phyloP scores from a whole-genome alignment of 2,113 vertebrate species.

The Stigmatopora nigra region DNA sequence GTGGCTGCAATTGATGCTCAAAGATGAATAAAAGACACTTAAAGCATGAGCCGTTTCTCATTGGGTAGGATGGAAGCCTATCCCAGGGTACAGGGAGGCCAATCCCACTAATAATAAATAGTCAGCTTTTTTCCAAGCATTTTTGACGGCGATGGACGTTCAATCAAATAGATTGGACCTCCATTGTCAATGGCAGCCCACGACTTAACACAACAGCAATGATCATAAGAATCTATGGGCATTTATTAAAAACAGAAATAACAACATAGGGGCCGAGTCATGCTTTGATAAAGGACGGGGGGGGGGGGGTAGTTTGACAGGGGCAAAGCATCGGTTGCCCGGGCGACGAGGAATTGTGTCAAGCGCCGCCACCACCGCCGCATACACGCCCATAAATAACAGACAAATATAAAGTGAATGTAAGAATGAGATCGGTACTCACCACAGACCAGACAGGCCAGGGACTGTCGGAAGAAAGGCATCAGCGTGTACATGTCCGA shows the following conservation, averaged over 20 bases:
- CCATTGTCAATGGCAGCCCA: no score
- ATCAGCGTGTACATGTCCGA: constrained; percentile 86
- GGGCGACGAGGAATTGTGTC: constrained; percentile 47
- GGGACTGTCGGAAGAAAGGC: constrained; percentile 89
- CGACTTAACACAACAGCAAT: no score
- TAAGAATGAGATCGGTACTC: constrained; percentile 45
- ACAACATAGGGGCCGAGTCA: constrained; percentile 38
- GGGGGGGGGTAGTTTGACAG: constrained; percentile 35
- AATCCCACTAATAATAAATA: no score
- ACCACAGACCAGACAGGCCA: constrained; percentile 92
- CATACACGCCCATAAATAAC: constrained; percentile 23
- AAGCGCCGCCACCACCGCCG: constrained; percentile 10
- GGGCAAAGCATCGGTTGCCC: constrained; percentile 54
- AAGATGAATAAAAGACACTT: no score
- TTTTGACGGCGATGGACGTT: no score
- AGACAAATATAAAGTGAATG: not conserved
- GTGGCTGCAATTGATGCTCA: no score
- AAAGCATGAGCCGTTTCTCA: no score
- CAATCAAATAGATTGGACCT: no score
- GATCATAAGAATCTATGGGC: not conserved
- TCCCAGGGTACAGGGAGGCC: no score
- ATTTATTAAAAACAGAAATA: not conserved
- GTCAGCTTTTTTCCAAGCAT: no score
- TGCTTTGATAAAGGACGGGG: constrained; percentile 30
- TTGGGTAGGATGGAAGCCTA: no score